Evolutionary conservation across 1,140 invertebrate species (phyloP).

Genomic region (Drosophila truncata): DNA sequence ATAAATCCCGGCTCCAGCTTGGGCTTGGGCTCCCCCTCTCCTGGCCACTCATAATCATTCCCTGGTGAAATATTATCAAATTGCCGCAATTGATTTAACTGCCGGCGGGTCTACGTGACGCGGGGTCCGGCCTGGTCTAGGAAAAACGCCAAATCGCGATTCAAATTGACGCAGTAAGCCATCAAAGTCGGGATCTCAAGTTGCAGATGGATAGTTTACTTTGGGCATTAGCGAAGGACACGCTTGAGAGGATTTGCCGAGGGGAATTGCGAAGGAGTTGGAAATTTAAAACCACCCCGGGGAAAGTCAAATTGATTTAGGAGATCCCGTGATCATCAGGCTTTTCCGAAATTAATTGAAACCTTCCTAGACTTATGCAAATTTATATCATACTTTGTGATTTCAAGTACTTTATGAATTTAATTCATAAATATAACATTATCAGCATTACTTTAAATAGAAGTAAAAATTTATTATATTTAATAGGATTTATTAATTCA

Average conservation of each 20-base stretch:
- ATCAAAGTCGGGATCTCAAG: conserved; percentile 47
- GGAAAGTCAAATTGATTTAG: conserved; percentile 20
- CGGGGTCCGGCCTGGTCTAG: conserved; percentile 32
- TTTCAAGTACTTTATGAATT: not conserved
- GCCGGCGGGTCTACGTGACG: conserved; percentile 67
- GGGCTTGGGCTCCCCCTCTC: conserved; percentile 13
- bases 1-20: conserved; percentile 37
- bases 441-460: no score
- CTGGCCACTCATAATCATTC: conserved; percentile 72
- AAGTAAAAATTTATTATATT: not conserved
- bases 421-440: no score
- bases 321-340: conserved; percentile 13
- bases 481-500: not conserved
- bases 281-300: conserved; percentile 7
- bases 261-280: not conserved
- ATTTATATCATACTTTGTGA: not conserved
- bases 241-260: conserved; percentile 18
- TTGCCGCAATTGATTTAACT: conserved; percentile 80
- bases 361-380: not conserved
- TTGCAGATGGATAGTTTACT: conserved; percentile 50
- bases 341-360: conserved; percentile 16
- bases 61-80: conserved; percentile 83
- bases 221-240: conserved; percentile 1
- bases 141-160: conserved; percentile 34
- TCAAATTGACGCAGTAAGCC: conserved; percentile 46